Base-by-base conservation (phyloP, 2,797 vertebrate genomes). In the Caiman crocodilus region DNA sequence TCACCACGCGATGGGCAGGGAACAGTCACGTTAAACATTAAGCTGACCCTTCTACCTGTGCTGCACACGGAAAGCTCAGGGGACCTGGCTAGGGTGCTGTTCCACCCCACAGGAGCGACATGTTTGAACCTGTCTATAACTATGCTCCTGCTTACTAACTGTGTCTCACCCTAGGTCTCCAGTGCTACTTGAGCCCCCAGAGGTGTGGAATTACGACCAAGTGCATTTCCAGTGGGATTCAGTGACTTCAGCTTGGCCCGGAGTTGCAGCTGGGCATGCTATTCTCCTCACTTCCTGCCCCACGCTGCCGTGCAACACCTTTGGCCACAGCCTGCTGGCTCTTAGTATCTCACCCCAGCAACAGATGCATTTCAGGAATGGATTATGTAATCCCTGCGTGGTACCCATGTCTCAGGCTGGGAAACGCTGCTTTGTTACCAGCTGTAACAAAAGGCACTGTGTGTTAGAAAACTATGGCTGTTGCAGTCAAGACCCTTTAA, bases 101-200 rank as follows among this genome's bases (percentile, higher is more conserved):
- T 89, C 83, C 80, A 35, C 89, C 82, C n/a, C 80, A 26, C 84
- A 85, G 42, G 21, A 79, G 85, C 82, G 59, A 28, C 79, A 88
- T 50, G 42, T 50, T 10, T 3, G 42, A 50, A 50, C 42, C 42
- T 11, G 9, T 50, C 42, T 50, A 50, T 50, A 89, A 69, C 82
- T 2, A 28, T 9, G 14, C 28, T 86, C 80, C 92, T 76, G 78
- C 79, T 57, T 58, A 91, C 63, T 81, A 87, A 94, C 17, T 89
- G 88, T 91, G 89, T 79, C 94, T 89, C 78, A 90, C 88, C 93
- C 32, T 3, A 12, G 91, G 91, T 85, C 90, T 94, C 93, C 95
- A 91, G 95, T 81, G 79, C 85, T 95, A 96, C 94, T 92, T 89
- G 96, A 97, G 93, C 87, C 82, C 85, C n/a, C 50, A 82, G 87